These are phyloP conservation scores for Agrenia bidenticulata DNA, from an alignment of 2,888 invertebrate genomes.

Conservation along the genomic window DNA sequence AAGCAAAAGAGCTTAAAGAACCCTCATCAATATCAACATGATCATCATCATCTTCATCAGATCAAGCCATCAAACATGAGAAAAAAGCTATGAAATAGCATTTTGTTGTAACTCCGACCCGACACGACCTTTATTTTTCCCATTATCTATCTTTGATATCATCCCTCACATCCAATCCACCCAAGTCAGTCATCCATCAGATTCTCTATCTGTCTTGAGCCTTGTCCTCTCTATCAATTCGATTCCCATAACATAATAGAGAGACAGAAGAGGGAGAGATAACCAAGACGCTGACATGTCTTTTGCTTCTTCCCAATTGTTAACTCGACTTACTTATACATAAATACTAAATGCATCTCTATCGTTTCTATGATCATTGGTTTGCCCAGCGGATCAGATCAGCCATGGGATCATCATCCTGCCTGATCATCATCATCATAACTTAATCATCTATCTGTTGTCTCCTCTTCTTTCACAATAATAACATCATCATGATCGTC, in stretches of 20 bases:
- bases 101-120: background rate
- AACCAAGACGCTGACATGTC: slow-evolving; percentile 5
- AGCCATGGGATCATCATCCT: too few species aligned
- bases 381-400: too few species aligned
- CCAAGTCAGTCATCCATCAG: slow-evolving; percentile 10
- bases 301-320: background rate
- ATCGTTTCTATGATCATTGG: too few species aligned
- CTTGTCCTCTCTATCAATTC: slow-evolving; percentile 9
- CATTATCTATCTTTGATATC: slow-evolving; percentile 1
- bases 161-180: background rate
- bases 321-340: too few species aligned
- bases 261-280: background rate
- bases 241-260: slow-evolving; percentile 5
- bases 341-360: too few species aligned
- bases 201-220: slow-evolving; percentile 1
- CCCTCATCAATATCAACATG: too few species aligned
- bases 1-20: too few species aligned
- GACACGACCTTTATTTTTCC: slow-evolving; percentile 10
- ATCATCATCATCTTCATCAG: too few species aligned
- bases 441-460: background rate
- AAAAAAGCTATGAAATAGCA: too few species aligned
- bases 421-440: too few species aligned
- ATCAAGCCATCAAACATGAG: too few species aligned
- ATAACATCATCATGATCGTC: background rate
- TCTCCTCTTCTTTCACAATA: slow-evolving; percentile 6